Percentiles rank a stretch among this genome's conserved stretches.
These are phyloP conservation scores for Zeuzera pyrina DNA, from an alignment of 2,888 invertebrate species.

Conservation along the genomic window DNA sequence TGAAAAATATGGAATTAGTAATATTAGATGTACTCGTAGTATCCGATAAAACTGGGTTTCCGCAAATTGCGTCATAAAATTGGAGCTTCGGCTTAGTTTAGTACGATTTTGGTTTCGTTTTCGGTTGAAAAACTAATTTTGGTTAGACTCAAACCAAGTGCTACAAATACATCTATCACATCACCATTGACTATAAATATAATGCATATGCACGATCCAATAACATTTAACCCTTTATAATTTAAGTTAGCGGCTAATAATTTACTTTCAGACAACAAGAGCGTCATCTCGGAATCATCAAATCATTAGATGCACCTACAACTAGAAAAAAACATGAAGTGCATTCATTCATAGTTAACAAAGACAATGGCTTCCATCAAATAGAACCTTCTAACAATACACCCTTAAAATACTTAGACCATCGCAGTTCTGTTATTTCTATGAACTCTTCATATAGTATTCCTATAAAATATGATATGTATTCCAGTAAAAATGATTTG, in stretches of 20 bases:
- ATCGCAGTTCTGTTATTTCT: constrained; percentile 31
- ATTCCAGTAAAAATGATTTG: background rate
- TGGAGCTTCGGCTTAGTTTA: too few relatives aligned
- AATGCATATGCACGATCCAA: too few relatives aligned
- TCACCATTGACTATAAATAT: too few relatives aligned
- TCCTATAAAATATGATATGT: constrained; percentile 15
- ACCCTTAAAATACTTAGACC: constrained; percentile 41
- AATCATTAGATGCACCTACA: constrained; percentile 60
- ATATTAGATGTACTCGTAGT: too few relatives aligned
- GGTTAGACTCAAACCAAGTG: too few relatives aligned
- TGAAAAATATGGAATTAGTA: constrained; percentile 28
- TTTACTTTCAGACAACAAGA: constrained; percentile 86
- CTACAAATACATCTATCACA: too few relatives aligned
- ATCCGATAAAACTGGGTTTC: background rate
- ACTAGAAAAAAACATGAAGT: constrained; percentile 63
- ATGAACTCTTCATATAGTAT: constrained; percentile 18
- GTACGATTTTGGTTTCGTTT: too few relatives aligned
- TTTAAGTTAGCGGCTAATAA: too few relatives aligned
- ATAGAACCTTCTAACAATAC: constrained; percentile 27
- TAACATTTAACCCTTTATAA: too few relatives aligned
- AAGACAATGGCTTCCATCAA: constrained; percentile 35
- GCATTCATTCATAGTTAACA: constrained; percentile 57
- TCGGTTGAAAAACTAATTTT: too few relatives aligned
- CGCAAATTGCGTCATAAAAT: too few relatives aligned
- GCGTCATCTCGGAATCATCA: constrained; percentile 81